Evolutionary conservation across 2,888 invertebrate genomes (phyloP).

Genomic region (Drosophila gaucha): DNA sequence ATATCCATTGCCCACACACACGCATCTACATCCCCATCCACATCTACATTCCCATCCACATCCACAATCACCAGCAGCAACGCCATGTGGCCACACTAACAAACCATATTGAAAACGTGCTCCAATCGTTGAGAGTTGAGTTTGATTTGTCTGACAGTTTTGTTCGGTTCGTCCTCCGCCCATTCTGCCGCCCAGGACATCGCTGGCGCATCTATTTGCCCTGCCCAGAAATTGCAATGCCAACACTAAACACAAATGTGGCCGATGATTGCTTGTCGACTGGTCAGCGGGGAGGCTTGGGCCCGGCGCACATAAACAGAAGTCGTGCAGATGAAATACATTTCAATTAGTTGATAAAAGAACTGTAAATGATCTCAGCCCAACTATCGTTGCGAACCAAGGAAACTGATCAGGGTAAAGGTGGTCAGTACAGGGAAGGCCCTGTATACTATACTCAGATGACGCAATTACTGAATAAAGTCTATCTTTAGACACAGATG

Average conservation of each 20-base stretch:
- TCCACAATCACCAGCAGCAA: constrained; percentile 15
- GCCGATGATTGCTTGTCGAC: constrained; percentile 45
- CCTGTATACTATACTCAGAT: too few species aligned
- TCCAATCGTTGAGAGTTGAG: constrained; percentile 67
- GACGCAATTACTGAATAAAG: neutral
- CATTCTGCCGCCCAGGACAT: neutral
- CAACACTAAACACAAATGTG: constrained; percentile 55
- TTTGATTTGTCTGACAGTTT: constrained; percentile 76
- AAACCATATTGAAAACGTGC: constrained; percentile 79
- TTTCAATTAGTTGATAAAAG: constrained; percentile 29
- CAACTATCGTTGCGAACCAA: neutral
- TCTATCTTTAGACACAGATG: too few species aligned
- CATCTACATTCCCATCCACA: neutral
- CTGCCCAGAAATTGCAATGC: constrained; percentile 37
- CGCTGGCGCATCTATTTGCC: constrained; percentile 14
- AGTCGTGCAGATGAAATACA: constrained; percentile 17
- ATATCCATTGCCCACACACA: constrained; percentile 3
- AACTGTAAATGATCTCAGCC: constrained; percentile 2
- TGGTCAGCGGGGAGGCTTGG: constrained; percentile 4
- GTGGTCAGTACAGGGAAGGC: too few species aligned
- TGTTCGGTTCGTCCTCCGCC: constrained; percentile 1
- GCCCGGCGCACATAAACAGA: constrained; percentile 14
- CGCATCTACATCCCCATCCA: neutral
- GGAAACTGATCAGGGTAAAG: too few species aligned
- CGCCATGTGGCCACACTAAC: constrained; percentile 61